Percentiles rank a stretch among this genome's conserved stretches.
These are phyloP conservation scores for Hormaphis cornu DNA, from an alignment of 1,140 invertebrate genomes.

Conservation along the genomic window DNA sequence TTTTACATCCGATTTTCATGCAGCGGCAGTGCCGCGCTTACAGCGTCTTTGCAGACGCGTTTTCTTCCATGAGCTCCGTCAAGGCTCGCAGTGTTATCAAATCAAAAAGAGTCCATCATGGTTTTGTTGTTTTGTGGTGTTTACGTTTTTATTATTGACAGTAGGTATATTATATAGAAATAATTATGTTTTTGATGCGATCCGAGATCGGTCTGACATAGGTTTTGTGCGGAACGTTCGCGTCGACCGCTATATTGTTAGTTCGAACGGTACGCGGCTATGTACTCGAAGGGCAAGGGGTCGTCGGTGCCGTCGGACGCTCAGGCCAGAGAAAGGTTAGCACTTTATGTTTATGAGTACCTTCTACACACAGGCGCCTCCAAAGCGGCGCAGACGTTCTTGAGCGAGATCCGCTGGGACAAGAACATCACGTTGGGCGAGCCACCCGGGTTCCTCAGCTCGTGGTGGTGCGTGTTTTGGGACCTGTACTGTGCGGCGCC, in stretches of 20 bases:
- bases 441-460: constrained; percentile 93
- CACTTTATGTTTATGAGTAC: constrained; percentile 98
- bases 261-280: constrained; percentile 42
- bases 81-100: constrained; percentile 29
- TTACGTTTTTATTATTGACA: constrained; percentile 29
- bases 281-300: constrained; percentile 91
- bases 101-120: constrained; percentile 30
- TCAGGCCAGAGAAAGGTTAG: constrained; percentile 90
- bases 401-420: constrained; percentile 92
- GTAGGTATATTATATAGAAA: no score
- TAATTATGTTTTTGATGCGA: constrained; percentile 27
- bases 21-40: no score
- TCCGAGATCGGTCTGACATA: not conserved
- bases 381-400: constrained; percentile 97
- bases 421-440: constrained; percentile 96
- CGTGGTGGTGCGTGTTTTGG: constrained; percentile 99
- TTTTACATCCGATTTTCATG: no score
- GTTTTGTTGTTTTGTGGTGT: constrained; percentile 32
- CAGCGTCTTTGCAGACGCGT: not conserved
- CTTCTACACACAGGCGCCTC: constrained; percentile 94
- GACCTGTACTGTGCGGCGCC: constrained; percentile 97
- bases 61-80: constrained; percentile 2
- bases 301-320: constrained; percentile 85
- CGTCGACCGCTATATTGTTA: not conserved
- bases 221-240: not conserved